Evolutionary conservation across 2,888 invertebrate genomes (phyloP), one percentile per base, ranked within the genome.

Genomic region (Perizoma affinitatum): DNA sequence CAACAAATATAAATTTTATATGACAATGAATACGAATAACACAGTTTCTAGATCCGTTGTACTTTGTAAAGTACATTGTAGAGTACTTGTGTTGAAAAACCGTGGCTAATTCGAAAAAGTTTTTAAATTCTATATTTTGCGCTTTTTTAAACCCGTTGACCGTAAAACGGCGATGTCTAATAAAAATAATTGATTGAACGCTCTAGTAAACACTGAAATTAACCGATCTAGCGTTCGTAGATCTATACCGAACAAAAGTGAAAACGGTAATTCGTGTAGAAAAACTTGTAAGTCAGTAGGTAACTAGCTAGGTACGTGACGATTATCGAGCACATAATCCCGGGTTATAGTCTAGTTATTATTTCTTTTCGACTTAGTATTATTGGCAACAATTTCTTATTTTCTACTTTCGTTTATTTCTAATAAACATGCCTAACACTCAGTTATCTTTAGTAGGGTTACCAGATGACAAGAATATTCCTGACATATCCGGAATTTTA

Each of bases 221-320:
- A 65, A 51, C 49, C 58, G 54, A 59, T 67, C 47, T 55, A 50
- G 36, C 42, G 46, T 55, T 55, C 45, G n/a, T 8, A 43, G 50
- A 10, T 22, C 22, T 22, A n/a, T 33, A 41, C 9, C 51, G 49
- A 61, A 61, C 38, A 56, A 63, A 68, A 68, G 61, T 66, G 66
- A 66, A 67, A 66, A 52, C 45, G 35, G 11, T 22, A 42, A 57
- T 61, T 61, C 45, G 51, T 46, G 54, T 50, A 41, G 46, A 56
- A 62, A 52, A 47, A 42, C 22, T 48, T 52, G 40, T 45, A 53
- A 22, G 22, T 22, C 22, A 22, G 22, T 22, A 22, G 22, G 22
- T 22, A 22, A 22, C 22, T 22, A 22, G 22, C 1, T 22, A 22
- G 51, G 50, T 53, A 52, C 58, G 55, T 58, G 51, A 56, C 54